Conservation (phyloP, 2,797 vertebrate species). For the Salmo trutta region DNA sequence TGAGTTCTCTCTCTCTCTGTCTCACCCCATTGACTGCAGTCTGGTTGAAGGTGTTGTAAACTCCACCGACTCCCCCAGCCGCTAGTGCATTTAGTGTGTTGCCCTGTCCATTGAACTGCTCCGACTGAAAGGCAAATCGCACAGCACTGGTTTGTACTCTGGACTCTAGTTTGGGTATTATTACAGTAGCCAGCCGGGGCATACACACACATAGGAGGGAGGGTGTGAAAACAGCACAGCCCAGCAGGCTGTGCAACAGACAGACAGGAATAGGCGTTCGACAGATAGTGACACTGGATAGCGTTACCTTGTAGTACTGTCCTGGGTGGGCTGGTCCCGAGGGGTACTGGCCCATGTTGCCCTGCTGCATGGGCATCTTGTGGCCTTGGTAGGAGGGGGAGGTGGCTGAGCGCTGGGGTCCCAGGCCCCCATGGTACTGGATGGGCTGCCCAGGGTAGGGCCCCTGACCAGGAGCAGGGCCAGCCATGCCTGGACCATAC, state of each 20-base stretch:
- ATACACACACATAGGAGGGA: conserved; percentile 1
- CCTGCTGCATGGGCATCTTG: conserved; percentile 80
- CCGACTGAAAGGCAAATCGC: conserved; percentile 66
- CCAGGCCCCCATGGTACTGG: conserved; percentile 72
- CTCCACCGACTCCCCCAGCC: conserved; percentile 60
- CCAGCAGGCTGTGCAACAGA: not conserved
- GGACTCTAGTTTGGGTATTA: not conserved
- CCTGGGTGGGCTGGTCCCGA: conserved; percentile 67
- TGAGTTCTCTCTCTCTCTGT: not conserved
- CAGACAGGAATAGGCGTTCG: not conserved
- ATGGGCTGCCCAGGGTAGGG: conserved; percentile 77
- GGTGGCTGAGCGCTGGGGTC: conserved; percentile 79
- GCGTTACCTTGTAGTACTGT: conserved; percentile 80
- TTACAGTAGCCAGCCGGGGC: conserved; percentile 3
- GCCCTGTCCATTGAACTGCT: conserved; percentile 85
- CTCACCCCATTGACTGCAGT: conserved; percentile 78
- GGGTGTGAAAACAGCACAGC: not conserved
- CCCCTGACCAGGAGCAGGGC: conserved; percentile 24
- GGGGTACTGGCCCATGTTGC: conserved; percentile 74
- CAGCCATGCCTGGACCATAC: conserved; percentile 51
- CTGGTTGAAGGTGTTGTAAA: conserved; percentile 79
- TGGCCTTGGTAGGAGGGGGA: conserved; percentile 85
- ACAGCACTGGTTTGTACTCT: not conserved
- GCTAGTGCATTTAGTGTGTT: conserved; percentile 61
- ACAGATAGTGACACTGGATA: not conserved